phyloP scores from a whole-genome alignment of 2,797 vertebrate species.

The Pithecia hirsuta region DNA sequence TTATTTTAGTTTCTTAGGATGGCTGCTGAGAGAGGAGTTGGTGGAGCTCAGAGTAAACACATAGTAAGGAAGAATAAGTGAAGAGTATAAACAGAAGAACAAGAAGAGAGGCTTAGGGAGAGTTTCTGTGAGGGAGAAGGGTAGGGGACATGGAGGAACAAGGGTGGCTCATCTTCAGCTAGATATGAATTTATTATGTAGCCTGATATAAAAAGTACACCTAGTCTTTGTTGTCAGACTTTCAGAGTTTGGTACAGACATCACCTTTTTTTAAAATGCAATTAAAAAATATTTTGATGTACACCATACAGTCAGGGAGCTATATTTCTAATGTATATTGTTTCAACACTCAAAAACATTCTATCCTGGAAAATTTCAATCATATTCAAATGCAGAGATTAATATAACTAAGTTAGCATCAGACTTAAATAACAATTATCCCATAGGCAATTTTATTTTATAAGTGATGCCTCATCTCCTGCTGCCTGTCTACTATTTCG shows the following conservation, averaged over 20 bases:
- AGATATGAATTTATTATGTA: background rate
- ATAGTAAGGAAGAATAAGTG: background rate
- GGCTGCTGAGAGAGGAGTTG: background rate
- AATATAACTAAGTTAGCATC: background rate
- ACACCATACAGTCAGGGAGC: background rate
- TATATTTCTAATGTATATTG: background rate
- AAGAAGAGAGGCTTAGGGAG: background rate
- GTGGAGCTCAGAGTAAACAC: background rate
- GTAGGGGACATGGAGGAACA: background rate
- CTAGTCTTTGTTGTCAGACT: background rate
- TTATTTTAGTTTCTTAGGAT: background rate
- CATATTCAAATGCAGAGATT: background rate
- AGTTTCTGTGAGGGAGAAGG: background rate
- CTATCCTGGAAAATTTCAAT: background rate
- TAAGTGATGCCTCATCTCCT: background rate
- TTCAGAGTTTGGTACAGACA: background rate
- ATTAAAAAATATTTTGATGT: slow-evolving; percentile 21
- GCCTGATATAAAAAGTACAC: background rate
- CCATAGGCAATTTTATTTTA: background rate
- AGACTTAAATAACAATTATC: background rate
- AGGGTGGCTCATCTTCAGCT: background rate
- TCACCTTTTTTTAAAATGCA: background rate
- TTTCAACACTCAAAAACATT: background rate
- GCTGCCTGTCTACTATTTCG: background rate
- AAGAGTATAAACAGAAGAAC: background rate